phyloP scores from a whole-genome alignment of 2,888 invertebrate species.

The Caenorhabditis sp. region DNA sequence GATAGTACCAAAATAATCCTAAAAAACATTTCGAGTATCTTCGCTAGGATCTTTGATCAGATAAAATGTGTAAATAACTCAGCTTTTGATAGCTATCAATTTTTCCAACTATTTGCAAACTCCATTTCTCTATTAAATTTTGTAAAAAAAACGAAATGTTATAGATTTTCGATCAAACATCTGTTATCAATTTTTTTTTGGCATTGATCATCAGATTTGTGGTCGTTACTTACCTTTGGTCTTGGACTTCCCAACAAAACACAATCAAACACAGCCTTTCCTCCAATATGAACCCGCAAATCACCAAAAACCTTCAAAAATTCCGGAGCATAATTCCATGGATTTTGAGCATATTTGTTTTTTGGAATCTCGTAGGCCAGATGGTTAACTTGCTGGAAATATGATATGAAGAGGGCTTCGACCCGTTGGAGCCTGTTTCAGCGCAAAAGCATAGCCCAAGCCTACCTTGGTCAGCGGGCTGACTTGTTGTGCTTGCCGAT shows the following conservation, averaged over 20 bases:
- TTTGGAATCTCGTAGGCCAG: conserved; percentile 70
- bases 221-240: conserved; percentile 53
- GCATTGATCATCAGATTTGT: too few relatives aligned
- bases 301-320: conserved; percentile 69
- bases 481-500: conserved; percentile 55
- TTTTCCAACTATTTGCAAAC: too few relatives aligned
- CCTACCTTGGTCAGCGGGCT: conserved; percentile 66
- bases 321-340: conserved; percentile 70
- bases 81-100: too few relatives aligned
- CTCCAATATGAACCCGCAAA: conserved; percentile 61
- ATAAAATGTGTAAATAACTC: too few relatives aligned
- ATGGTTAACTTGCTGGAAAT: conserved; percentile 70
- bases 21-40: too few relatives aligned
- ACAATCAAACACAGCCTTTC: conserved; percentile 70
- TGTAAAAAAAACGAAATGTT: not conserved
- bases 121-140: too few relatives aligned
- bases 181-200: too few relatives aligned
- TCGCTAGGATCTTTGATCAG: too few relatives aligned
- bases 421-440: too few relatives aligned
- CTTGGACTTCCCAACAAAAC: conserved; percentile 68
- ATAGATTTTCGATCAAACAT: not conserved
- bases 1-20: too few relatives aligned
- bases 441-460: too few relatives aligned
- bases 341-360: conserved; percentile 69
- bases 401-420: not conserved